Conservation (phyloP, 1,140 invertebrate genomes). For the Doryteuthis pealeii region DNA sequence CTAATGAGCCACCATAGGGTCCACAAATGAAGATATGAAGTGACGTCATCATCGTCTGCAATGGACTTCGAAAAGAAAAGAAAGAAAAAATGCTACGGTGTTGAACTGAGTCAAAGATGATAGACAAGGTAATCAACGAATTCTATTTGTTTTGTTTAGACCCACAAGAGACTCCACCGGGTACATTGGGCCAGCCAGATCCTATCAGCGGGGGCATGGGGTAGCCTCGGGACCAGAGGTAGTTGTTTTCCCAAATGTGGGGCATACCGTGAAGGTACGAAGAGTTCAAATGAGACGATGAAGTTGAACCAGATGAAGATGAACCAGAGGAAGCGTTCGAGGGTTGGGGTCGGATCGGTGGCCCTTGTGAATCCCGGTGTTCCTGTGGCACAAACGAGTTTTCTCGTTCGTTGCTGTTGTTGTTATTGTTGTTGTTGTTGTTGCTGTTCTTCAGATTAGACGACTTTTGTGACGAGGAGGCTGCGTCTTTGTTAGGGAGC, state of each 20-base stretch:
- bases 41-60: too few relatives aligned
- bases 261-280: background rate
- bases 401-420: background rate
- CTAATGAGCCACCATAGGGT: too few relatives aligned
- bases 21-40: too few relatives aligned
- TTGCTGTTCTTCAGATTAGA: background rate
- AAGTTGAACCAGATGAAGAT: too few relatives aligned
- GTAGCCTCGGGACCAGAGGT: conserved; percentile 3
- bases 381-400: background rate
- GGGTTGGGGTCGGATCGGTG: background rate
- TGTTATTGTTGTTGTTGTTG: too few relatives aligned
- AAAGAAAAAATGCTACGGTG: too few relatives aligned
- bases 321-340: background rate
- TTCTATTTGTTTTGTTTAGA: background rate
- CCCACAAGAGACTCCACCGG: background rate
- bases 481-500: background rate
- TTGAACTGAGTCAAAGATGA: too few relatives aligned
- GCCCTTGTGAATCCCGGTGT: background rate
- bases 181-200: background rate
- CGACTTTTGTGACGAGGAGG: background rate
- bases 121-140: too few relatives aligned
- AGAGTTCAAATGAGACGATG: background rate
- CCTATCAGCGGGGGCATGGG: background rate
- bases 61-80: too few relatives aligned
- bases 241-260: background rate